Evolutionary conservation across 2,113 vertebrate species (phyloP).

Genomic region (Channa argus): DNA sequence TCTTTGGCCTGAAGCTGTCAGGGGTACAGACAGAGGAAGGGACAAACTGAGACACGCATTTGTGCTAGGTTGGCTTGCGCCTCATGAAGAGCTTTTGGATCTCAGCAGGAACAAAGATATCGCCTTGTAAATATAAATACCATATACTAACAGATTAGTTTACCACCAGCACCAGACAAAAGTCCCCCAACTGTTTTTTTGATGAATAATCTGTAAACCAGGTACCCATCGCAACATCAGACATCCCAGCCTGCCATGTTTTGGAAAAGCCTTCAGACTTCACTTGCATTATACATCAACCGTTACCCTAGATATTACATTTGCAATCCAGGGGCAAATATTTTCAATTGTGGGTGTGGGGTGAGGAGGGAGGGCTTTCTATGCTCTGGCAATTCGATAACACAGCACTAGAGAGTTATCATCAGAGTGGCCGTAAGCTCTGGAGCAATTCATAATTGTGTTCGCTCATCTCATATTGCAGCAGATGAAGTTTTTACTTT

Average conservation of each 20-base stretch:
- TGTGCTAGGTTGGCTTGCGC: conserved; percentile 24
- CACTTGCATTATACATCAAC: conserved; percentile 79
- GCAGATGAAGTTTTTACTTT: conserved; percentile 70
- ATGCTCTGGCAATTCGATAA: conserved; percentile 71
- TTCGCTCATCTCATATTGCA: conserved; percentile 79
- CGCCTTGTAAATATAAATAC: conserved; percentile 16
- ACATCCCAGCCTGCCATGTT: conserved; percentile 64
- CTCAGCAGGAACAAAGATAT: conserved; percentile 42
- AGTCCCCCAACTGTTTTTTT: conserved; percentile 54
- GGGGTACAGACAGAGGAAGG: conserved; percentile 30
- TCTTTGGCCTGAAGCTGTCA: conserved; percentile 66
- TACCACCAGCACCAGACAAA: conserved; percentile 44
- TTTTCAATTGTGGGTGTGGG: conserved; percentile 72
- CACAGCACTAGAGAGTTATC: conserved; percentile 77
- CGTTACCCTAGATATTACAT: conserved; percentile 70
- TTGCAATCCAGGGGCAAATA: conserved; percentile 75
- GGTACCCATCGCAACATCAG: conserved; percentile 68
- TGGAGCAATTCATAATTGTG: conserved; percentile 80
- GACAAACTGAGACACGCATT: conserved; percentile 36
- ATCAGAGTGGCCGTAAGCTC: conserved; percentile 73
- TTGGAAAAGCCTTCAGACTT: conserved; percentile 68
- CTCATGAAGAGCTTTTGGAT: conserved; percentile 42
- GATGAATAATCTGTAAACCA: conserved; percentile 68
- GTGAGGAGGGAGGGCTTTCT: conserved; percentile 45
- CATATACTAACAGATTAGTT: conserved; percentile 2